Evolutionary conservation across 2,888 invertebrate species (phyloP), one percentile per base, ranked within the genome.

Genomic region (Lithophane semibrunnea): DNA sequence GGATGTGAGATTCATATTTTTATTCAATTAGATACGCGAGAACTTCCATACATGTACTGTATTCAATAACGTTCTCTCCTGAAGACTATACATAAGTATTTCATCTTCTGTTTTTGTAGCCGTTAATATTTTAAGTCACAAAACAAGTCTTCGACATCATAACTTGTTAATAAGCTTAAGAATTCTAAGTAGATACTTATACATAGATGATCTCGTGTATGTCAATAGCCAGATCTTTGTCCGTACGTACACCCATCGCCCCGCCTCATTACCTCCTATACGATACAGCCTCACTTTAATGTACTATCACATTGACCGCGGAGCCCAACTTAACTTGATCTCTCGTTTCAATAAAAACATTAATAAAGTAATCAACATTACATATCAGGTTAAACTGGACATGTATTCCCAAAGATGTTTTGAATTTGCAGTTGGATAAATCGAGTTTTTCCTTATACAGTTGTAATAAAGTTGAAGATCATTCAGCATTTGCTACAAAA

Each of bases 211-310:
- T 89, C 90, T 90, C 88, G 90, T 91, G 90, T 91, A 90, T 94
- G 93, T 94, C 93, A 94, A 93, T 94, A 94, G 92, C 92, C 90
- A 92, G 93, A 94, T 94, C 94, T 94, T 93, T 92, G 94, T 93
- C 92, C 92, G 93, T 93, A 92, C 92, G 91, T 95, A 95, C 94
- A 93, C 93, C 95, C 95, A 95, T 93, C 88, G 95, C 95, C 94
- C 95, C 95, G 96, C 96, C 96, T 96, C 93, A 94, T 95, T 94
- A 93, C 94, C 95, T 95, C 95, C 93, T 93, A 94, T 92, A 90
- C 93, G 94, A 94, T 94, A 93, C 93, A 92, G 91, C 92, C 93
- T 93, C 91, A 92, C 90, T 91, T 90, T 92, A 93, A 93, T 89
- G 89, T 91, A 93, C 93, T 94, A 94, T 93, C 92, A 93, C 92